Conservation (phyloP, 2,113 vertebrate genomes). For the Nansenia antarctica region DNA sequence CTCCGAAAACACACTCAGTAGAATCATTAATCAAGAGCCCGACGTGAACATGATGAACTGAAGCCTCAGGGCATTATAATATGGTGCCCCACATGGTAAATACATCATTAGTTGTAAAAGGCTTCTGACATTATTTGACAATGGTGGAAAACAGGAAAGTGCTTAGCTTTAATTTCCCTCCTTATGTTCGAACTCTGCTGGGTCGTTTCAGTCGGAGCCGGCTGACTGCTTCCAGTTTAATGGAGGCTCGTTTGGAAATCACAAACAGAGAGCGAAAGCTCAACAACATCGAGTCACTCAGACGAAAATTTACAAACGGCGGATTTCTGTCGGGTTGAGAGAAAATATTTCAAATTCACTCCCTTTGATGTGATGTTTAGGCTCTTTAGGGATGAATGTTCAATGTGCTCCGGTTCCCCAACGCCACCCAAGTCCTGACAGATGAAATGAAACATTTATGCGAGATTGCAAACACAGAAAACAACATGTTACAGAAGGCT, state of each 20-base stretch:
- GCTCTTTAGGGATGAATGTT: conserved; percentile 49
- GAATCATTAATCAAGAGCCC: too few species aligned
- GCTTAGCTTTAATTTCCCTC: conserved; percentile 24
- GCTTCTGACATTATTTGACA: neutral
- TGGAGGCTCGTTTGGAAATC: conserved; percentile 53
- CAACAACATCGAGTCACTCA: conserved; percentile 33
- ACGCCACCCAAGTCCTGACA: conserved; percentile 47
- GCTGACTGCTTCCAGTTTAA: conserved; percentile 30
- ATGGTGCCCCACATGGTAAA: too few species aligned
- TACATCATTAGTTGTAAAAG: too few species aligned
- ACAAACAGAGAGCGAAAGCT: conserved; percentile 31
- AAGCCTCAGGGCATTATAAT: too few species aligned
- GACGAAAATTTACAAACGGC: neutral
- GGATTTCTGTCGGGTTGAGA: neutral
- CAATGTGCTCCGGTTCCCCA: conserved; percentile 40
- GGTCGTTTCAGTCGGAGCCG: too few species aligned
- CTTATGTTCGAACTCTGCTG: conserved; percentile 40
- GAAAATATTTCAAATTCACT: conserved; percentile 7
- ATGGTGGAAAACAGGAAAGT: conserved; percentile 10
- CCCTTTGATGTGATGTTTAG: conserved; percentile 58
- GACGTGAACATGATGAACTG: too few species aligned
- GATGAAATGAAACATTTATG: conserved; percentile 53
- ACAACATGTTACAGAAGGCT: conserved; percentile 1
- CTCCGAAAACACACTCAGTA: too few species aligned
- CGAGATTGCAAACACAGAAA: conserved; percentile 16